Evolutionary conservation across 2,888 invertebrate genomes (phyloP), one percentile per base, ranked within the genome.

Genomic region (Petrolisthes manimaculis): DNA sequence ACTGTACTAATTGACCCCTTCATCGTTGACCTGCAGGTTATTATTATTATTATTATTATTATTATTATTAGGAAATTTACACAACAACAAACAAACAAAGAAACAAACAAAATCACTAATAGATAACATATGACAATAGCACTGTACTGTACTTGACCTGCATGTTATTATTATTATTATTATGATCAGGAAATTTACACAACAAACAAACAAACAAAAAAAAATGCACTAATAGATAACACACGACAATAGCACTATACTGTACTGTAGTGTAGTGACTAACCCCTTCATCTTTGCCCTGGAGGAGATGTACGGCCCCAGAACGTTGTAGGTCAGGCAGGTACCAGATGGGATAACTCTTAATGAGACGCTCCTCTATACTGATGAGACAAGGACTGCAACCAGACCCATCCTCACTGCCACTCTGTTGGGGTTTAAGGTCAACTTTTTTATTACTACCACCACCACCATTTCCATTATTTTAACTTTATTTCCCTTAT

Each of bases 331-430:
- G 97, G 71, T 97, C 97, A 0, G 98, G 97, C 90, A 98, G 94
- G 93, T 97, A 98, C 99, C 99, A 99, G 92, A 99, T 97, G 77
- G 98, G 97, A 94, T 98, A 97, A 61, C 97, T 97, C 91, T 97
- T 95, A 92, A 97, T 96, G 92, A 98, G 95, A 91, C 98, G 95
- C 93, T 98, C 98, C 92, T 97, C 94, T 91, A 97, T 94, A 51
- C 96, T 96, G 92, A 97, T 96, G 94, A 96, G 96, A 93, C 97
- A 97, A 91, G 96, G 96, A 91, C 80, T 78, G 51, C 85, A 86
- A 83, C 88, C 91, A 21, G 88, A 88, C 61, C 86, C 86, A 67
- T 81, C 84, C 37, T 82, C 81, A 61, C 86, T 88, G 75, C 84
- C 85, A 56, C 74, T 89, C 89, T 89, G 85, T 3, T n/a, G n/a